These are phyloP conservation scores for Drosophila mimetica DNA, from an alignment of 2,888 invertebrate species.

Conservation along the genomic window DNA sequence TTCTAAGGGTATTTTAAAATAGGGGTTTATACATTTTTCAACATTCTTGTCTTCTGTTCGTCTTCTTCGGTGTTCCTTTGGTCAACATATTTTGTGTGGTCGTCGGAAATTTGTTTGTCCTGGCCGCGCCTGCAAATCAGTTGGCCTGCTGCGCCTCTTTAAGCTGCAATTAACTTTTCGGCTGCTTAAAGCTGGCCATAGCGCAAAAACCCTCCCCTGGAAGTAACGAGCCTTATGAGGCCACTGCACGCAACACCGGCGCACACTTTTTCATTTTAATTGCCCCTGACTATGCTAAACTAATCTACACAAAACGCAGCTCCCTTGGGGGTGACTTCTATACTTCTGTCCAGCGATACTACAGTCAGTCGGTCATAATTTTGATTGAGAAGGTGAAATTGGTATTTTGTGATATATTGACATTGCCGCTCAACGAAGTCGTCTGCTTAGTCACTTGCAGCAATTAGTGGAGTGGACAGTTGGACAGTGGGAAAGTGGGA, in stretches of 20 bases:
- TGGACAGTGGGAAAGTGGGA: slow-evolving; percentile 16
- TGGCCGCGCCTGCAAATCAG: slow-evolving; percentile 70
- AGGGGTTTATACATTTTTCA: background rate
- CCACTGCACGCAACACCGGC: slow-evolving; percentile 59
- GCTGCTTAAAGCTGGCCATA: slow-evolving; percentile 37
- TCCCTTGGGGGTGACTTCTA: slow-evolving; percentile 55
- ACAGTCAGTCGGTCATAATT: slow-evolving; percentile 79
- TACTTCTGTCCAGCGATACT: slow-evolving; percentile 52
- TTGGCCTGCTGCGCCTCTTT: slow-evolving; percentile 62
- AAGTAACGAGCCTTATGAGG: slow-evolving; percentile 53
- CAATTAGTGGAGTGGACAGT: slow-evolving; percentile 57
- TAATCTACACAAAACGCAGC: slow-evolving; percentile 76
- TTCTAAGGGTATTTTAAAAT: too few relatives aligned
- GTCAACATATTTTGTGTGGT: slow-evolving; percentile 37
- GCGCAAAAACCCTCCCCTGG: background rate
- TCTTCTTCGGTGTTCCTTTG: slow-evolving; percentile 16
- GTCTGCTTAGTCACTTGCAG: slow-evolving; percentile 73
- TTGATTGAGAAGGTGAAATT: slow-evolving; percentile 81
- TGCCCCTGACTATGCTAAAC: slow-evolving; percentile 66
- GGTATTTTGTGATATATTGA: slow-evolving; percentile 79
- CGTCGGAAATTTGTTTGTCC: slow-evolving; percentile 40
- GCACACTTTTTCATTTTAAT: slow-evolving; percentile 74
- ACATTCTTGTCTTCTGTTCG: background rate
- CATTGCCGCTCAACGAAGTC: slow-evolving; percentile 64
- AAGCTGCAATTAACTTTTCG: slow-evolving; percentile 73